These are phyloP conservation scores for Oscarella lobularis DNA, from an alignment of 37 sponge, comb jelly and placozoan genomes.

Conservation along the genomic window DNA sequence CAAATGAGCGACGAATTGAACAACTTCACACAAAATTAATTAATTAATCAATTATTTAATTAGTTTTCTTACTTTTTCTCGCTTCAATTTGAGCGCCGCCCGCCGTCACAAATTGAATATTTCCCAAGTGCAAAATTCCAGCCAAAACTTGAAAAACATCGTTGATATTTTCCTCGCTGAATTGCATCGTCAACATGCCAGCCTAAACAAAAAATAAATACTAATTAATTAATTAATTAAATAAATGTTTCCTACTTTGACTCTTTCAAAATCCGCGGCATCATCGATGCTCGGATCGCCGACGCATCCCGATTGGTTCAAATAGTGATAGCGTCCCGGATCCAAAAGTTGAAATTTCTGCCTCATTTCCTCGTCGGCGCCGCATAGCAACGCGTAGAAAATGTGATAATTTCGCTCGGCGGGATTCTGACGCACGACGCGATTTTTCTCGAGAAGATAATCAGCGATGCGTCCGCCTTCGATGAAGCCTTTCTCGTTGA, in stretches of 20 bases:
- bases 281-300: constrained; percentile 80
- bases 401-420: constrained; percentile 94
- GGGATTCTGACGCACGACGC: constrained; percentile 91
- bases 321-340: constrained; percentile 54
- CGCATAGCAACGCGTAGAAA: constrained; percentile 70
- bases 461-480: constrained; percentile 80
- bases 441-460: constrained; percentile 78
- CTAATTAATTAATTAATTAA: neutral
- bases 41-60: neutral
- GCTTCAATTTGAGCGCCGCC: constrained; percentile 84
- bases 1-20: constrained; percentile 44
- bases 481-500: constrained; percentile 68
- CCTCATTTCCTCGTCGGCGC: constrained; percentile 36
- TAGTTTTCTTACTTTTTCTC: constrained; percentile 23
- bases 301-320: constrained; percentile 79
- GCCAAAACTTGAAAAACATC: neutral
- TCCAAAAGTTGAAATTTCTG: constrained; percentile 27
- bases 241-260: constrained; percentile 11
- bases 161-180: neutral
- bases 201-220: neutral
- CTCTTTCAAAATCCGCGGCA: constrained; percentile 28
- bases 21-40: constrained; percentile 1
- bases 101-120: constrained; percentile 69
- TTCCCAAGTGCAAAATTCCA: constrained; percentile 10
- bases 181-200: neutral